Evolutionary conservation across 2,113 vertebrate species (phyloP).

Genomic region (Oophaga pumilio): DNA sequence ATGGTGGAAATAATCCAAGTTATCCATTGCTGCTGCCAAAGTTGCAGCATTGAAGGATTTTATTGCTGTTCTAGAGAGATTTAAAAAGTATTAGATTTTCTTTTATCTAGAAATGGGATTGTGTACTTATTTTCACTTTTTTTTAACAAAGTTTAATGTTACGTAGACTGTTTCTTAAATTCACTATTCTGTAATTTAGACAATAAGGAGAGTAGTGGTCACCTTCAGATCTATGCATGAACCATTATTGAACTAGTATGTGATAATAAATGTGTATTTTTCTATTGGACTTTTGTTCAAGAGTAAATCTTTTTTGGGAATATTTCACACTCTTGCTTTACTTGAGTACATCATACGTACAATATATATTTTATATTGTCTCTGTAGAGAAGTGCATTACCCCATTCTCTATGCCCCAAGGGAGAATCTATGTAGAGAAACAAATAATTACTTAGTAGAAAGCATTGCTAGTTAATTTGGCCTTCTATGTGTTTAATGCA

Average conservation of each 20-base stretch:
- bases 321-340: neutral
- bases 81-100: too few species aligned
- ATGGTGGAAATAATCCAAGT: too few species aligned
- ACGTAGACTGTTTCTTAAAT: too few species aligned
- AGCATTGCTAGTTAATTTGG: constrained; percentile 36
- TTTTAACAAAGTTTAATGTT: too few species aligned
- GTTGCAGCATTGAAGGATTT: too few species aligned
- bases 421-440: constrained; percentile 12
- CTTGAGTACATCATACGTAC: neutral
- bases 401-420: constrained; percentile 1
- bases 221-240: neutral
- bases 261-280: too few species aligned
- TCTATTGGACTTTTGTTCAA: neutral
- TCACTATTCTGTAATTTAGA: too few species aligned
- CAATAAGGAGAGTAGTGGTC: neutral
- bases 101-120: too few species aligned
- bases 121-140: too few species aligned
- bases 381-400: neutral
- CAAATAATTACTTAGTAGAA: constrained; percentile 56
- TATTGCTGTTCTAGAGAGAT: too few species aligned
- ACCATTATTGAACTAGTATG: neutral
- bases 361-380: constrained; percentile 19
- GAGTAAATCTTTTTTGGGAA: constrained; percentile 6
- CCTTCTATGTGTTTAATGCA: constrained; percentile 51
- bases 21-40: too few species aligned